Evolutionary conservation across 2,888 invertebrate species (phyloP), one percentile per base, ranked within the genome.

Genomic region (Cryptus viduatorius): DNA sequence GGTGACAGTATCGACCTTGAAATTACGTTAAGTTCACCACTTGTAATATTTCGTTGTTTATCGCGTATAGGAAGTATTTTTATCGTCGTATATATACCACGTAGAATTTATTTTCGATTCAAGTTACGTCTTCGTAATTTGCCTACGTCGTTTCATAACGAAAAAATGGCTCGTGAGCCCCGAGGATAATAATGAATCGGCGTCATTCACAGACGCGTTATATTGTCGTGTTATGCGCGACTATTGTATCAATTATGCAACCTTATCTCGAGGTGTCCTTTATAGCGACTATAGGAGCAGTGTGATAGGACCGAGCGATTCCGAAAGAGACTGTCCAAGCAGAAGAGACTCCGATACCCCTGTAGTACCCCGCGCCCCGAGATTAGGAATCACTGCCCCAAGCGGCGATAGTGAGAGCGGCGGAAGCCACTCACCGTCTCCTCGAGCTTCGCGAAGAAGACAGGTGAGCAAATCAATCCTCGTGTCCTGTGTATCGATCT

Each of bases 271-370:
- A 92, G 89, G 86, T 88, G 86, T 89, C 90, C 79, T 88, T 93
- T 95, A 94, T 95, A 98, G 98, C 96, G 98, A 98, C 96, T 97
- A 98, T 95, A 97, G 98, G 94, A 98, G 98, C 95, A 97, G 97
- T 94, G 97, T 97, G 93, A 95, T 98, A 90, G 98, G 97, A 88
- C 98, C 98, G 86, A 98, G 98, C 91, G 98, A 98, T 94, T 98
- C 98, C 88, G 98, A 98, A 93, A 96, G 96, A 92, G 98, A 98
- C 94, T 96, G 97, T 93, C 96, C 97, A 79, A 97, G 96, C 87
- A 92, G 96, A 87, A 94, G 96, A 80, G 96, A 96, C 90, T 96
- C 96, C 0, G 96, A 96, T 90, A 94, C 94, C 75, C 92, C 94
- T 56, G 91, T 92, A 50, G 88, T 86, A 46, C 86, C 87, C 0